Evolutionary conservation across 2,888 invertebrate genomes (phyloP), one percentile per base, ranked within the genome.

Genomic region (Drosophila anomelani): DNA sequence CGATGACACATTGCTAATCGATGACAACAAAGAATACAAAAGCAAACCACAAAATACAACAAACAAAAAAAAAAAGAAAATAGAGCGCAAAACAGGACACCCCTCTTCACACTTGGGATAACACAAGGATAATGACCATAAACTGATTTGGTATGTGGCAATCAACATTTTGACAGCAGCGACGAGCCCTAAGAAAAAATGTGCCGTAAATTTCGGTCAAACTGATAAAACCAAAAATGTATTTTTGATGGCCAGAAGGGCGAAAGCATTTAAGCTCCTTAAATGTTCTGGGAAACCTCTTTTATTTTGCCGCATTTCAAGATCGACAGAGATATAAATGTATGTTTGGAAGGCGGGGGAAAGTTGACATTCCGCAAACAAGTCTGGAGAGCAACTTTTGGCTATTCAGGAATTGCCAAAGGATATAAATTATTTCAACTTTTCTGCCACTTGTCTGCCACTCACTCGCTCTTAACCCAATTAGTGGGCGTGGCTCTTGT

Each of bases 51-150:
- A 56, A 61, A 74, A 53, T 58, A 58, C 41, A 78, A 55, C 15
- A 44, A 34, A 23, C 7, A 17, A 29, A 51, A 41, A 10, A 51
- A 23, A 17, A 17, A 57, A 62, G 10, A 34, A 26, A 26, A 26
- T 26, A 26, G 59, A 38, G 61, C 69, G 20, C 26, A 38, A 60
- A 26, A 39, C n/a, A 36, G 46, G 47, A 23, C 36, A n/a, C 26
- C 58, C 34, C 83, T 61, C 68, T 67, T 62, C 72, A 64, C 61
- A 78, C 73, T 88, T 81, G 88, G 90, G 88, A 91, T 91, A 90
- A 89, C 77, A 80, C 76, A 58, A 66, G 73, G 76, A 75, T 73
- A 73, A 73, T 73, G 76, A 59, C 76, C 76, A 55, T 55, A 54
- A 67, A 75, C 69, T 76, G 69, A 59, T 58, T 78, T 55, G 69